A percentile compares a stretch with the other conserved stretches of the same genome.
phyloP scores from a whole-genome alignment of 2,888 invertebrate species.

The Chymomyza caudatula region DNA sequence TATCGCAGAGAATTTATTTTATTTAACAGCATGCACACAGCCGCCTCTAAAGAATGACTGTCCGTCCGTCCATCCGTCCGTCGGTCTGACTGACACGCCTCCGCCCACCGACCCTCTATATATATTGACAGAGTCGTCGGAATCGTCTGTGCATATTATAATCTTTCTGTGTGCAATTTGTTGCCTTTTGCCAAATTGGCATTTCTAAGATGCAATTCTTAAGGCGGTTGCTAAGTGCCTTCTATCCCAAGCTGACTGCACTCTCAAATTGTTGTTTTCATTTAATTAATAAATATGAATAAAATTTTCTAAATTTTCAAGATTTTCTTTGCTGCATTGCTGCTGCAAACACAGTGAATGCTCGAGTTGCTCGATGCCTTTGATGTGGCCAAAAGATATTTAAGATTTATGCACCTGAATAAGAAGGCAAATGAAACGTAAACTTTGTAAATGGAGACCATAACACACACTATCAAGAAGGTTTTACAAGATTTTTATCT shows the following conservation, averaged over 20 bases:
- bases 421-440: neutral
- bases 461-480: neutral
- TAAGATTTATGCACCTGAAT: neutral
- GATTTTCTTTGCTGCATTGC: neutral
- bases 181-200: neutral
- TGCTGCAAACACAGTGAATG: neutral
- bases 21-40: neutral
- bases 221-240: neutral
- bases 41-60: neutral
- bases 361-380: neutral
- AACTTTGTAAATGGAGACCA: neutral
- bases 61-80: neutral
- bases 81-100: neutral
- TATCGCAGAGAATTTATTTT: conserved; percentile 23
- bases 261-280: neutral
- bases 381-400: neutral
- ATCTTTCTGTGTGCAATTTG: neutral
- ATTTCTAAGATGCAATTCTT: neutral
- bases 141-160: neutral
- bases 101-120: neutral
- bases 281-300: neutral
- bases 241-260: neutral
- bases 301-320: neutral
- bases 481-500: neutral
- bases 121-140: neutral